Percentiles rank a stretch among this genome's conserved stretches.
phyloP scores from a whole-genome alignment of 2,888 invertebrate species.

The Drosophila subquinaria region DNA sequence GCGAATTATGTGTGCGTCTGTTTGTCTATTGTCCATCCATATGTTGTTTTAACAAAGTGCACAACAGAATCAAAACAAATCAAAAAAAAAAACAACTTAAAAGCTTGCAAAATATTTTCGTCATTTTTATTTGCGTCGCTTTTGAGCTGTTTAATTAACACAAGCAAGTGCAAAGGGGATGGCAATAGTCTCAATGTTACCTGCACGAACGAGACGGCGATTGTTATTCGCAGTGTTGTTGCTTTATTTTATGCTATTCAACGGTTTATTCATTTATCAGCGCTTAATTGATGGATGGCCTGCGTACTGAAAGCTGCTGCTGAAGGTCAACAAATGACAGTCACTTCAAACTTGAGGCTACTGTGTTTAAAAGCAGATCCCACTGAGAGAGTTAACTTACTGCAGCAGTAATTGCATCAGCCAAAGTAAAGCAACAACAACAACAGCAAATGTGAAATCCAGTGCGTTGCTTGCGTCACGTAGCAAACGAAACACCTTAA shows the following conservation, averaged over 20 bases:
- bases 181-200: conserved; percentile 31
- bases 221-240: conserved; percentile 31
- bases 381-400: conserved; percentile 9
- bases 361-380: conserved; percentile 34
- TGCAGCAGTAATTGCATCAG: conserved; percentile 29
- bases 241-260: conserved; percentile 26
- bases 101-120: conserved; percentile 54
- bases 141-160: conserved; percentile 34
- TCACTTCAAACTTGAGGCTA: conserved; percentile 36
- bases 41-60: conserved; percentile 24
- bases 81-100: conserved; percentile 41
- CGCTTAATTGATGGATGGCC: conserved; percentile 54
- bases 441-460: conserved; percentile 18
- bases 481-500: conserved; percentile 17
- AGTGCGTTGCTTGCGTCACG: conserved; percentile 39
- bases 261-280: conserved; percentile 60
- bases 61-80: conserved; percentile 29
- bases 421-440: no score
- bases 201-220: conserved; percentile 35
- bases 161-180: conserved; percentile 34
- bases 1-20: conserved; percentile 21
- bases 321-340: conserved; percentile 71
- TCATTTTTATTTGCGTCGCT: conserved; percentile 41
- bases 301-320: conserved; percentile 40
- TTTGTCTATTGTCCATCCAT: conserved; percentile 14